phyloP scores from a whole-genome alignment of 2,797 vertebrate species.

The Coregonus sp. region DNA sequence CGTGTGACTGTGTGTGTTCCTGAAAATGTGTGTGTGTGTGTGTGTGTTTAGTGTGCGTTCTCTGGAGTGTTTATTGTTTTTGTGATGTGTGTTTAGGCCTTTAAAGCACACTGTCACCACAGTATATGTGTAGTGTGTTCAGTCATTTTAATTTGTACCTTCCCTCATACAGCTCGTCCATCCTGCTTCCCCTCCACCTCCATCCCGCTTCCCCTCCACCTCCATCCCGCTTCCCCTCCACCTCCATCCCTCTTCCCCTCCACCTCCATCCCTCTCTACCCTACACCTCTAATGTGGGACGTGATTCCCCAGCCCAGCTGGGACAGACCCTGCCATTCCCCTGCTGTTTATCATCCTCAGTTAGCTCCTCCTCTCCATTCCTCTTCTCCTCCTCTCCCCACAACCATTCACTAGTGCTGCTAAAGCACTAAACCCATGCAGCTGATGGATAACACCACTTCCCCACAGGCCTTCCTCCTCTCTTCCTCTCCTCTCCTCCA shows the following conservation, averaged over 20 bases:
- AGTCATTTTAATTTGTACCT: too few species aligned
- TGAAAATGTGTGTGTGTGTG: background rate
- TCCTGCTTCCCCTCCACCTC: background rate
- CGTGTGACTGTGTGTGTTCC: background rate
- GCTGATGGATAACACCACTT: slow-evolving; percentile 80
- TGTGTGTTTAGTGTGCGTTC: slow-evolving; percentile 6
- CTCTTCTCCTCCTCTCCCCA: slow-evolving; percentile 45
- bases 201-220: slow-evolving; percentile 15
- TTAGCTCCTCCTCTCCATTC: slow-evolving; percentile 60
- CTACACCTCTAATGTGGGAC: slow-evolving; percentile 18
- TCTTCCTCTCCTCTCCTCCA: too few species aligned
- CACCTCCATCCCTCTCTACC: background rate
- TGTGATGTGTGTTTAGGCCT: background rate
- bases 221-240: background rate
- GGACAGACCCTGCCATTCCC: slow-evolving; percentile 82
- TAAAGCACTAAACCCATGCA: slow-evolving; percentile 75
- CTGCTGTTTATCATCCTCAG: slow-evolving; percentile 83
- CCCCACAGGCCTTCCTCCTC: slow-evolving; percentile 59
- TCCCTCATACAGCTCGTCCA: background rate
- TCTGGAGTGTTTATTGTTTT: background rate
- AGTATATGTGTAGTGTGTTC: slow-evolving; percentile 33
- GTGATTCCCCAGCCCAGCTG: slow-evolving; percentile 49
- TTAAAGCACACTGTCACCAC: too few species aligned
- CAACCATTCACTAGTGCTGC: slow-evolving; percentile 76
- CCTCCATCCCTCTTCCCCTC: slow-evolving; percentile 5